Base-by-base conservation (phyloP, 2,888 invertebrate genomes). In the Amiota minor region DNA sequence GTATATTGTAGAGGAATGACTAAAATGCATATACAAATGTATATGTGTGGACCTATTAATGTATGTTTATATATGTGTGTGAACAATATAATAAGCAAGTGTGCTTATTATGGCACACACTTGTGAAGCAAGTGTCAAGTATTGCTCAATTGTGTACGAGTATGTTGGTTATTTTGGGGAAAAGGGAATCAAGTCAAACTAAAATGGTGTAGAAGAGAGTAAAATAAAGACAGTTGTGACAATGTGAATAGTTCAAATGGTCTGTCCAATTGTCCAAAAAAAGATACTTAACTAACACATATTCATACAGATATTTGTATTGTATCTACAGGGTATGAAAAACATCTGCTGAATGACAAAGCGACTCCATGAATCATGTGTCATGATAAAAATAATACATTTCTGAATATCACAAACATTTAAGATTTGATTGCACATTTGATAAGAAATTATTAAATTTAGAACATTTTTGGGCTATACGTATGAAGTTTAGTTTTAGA, bases 281-380 rank as follows among this genome's bases (percentile, higher is more conserved):
- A 35, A 35, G 6, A 35, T 35, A 35, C 35, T 35, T 35, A 35
- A 35, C 35, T 35, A 35, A 35, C 35, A 35, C 35, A 35, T 35
- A 35, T 35, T 35, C 35, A 35, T 35, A 35, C 35, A 35, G 35
- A 35, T 35, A 35, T 79, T 81, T 81, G n/a, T n/a, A n/a, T n/a
- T n/a, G 80, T 83, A 75, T 72, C 72, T 73, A 78, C 77, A 80
- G 35, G 35, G 35, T 35, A 35, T 8, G 35, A 35, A 35, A 35
- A 35, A 35, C 35, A 35, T 35, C 35, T 35, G 35, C 35, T 35
- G 35, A 35, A 20, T 59, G 59, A 59, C 59, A 59, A 59, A 59
- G 59, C 59, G 78, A 79, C 16, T 46, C 14, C 23, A 68, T 68
- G 50, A 50, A 53, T 68, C 53, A 68, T 68, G 67, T 68, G 53